phyloP scores from a whole-genome alignment of 2,113 vertebrate species.

The Aphelocoma coerulescens region DNA sequence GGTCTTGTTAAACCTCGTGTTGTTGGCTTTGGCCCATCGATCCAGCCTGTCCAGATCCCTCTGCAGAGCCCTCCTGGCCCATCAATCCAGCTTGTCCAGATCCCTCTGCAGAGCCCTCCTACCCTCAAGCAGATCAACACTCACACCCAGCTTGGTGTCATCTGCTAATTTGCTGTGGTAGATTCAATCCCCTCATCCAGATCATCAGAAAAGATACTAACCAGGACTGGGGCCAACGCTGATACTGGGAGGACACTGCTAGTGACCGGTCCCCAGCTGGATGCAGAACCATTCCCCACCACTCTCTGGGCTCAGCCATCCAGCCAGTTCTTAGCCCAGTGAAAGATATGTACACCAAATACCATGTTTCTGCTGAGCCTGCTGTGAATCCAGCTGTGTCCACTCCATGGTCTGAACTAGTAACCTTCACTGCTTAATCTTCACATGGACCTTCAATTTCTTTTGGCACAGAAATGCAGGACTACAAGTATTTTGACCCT shows the following conservation, averaged over 20 bases:
- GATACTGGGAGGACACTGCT: rapidly evolving
- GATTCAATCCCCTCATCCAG: neutral
- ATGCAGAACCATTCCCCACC: neutral
- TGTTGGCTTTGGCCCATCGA: rapidly evolving
- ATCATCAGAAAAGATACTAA: neutral
- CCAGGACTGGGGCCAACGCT: neutral
- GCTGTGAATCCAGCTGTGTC: neutral
- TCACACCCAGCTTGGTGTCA: neutral
- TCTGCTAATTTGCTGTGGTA: neutral
- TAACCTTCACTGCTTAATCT: neutral
- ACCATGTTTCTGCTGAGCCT: neutral
- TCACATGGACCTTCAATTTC: neutral
- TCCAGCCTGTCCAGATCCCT: neutral
- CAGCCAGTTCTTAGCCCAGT: neutral
- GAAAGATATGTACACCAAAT: neutral
- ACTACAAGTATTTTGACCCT: neutral
- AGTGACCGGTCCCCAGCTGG: too few relatives aligned
- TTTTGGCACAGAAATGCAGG: neutral
- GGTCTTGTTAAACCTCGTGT: neutral
- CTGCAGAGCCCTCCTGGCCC: neutral
- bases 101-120: neutral
- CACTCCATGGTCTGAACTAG: neutral
- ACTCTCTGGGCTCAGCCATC: rapidly evolving
- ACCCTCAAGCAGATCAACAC: neutral
- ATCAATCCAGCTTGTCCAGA: neutral